phyloP scores from a whole-genome alignment of 1,140 invertebrate genomes.

The Musca domestica region DNA sequence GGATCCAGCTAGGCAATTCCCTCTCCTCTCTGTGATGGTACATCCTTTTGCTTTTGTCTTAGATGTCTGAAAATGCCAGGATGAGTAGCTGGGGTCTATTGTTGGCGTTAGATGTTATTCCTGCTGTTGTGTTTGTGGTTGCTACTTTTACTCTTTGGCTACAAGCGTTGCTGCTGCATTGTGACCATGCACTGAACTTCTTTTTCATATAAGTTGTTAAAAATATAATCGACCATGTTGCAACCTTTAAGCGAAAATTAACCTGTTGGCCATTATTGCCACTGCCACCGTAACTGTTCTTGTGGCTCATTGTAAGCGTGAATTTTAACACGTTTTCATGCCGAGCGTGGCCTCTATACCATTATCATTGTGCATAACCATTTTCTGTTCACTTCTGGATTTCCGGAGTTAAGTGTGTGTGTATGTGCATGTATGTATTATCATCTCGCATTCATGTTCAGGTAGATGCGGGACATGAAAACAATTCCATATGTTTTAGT shows the following conservation, averaged over 20 bases:
- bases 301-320: neutral
- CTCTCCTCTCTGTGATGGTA: neutral
- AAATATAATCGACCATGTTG: slow-evolving; percentile 22
- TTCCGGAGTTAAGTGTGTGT: no score
- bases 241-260: slow-evolving; percentile 20
- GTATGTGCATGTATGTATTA: no score
- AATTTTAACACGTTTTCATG: slow-evolving; percentile 22
- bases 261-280: slow-evolving; percentile 9
- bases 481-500: no score
- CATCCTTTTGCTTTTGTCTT: no score
- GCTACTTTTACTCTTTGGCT: neutral
- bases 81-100: neutral
- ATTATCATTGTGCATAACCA: no score
- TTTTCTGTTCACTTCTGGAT: no score
- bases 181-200: neutral
- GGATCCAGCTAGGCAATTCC: neutral
- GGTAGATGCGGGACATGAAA: no score
- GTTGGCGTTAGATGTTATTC: slow-evolving; percentile 1
- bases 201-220: slow-evolving; percentile 5
- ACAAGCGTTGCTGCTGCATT: neutral
- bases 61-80: no score
- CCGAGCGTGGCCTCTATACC: neutral
- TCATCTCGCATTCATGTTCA: no score
- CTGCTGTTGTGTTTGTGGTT: neutral
- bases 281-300: slow-evolving; percentile 5